These are phyloP conservation scores for Anthopleura xanthogrammica DNA, from an alignment of 92 coral and sea anemone species.

Conservation along the genomic window DNA sequence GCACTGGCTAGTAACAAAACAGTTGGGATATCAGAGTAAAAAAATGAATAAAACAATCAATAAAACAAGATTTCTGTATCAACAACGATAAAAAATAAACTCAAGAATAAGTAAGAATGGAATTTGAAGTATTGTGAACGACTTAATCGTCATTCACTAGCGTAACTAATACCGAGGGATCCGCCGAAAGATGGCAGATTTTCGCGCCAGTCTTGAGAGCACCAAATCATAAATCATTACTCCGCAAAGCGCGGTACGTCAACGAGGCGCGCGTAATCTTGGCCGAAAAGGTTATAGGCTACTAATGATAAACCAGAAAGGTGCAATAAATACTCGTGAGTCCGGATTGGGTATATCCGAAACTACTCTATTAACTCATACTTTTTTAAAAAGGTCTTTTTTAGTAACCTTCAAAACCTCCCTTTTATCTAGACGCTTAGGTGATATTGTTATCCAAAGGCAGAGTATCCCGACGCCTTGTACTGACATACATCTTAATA, in stretches of 20 bases:
- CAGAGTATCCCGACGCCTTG: no score
- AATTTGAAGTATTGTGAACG: neutral
- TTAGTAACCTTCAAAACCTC: neutral
- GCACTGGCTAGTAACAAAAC: neutral
- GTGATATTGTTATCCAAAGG: no score
- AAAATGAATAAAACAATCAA: neutral
- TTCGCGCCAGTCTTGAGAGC: constrained; percentile 17
- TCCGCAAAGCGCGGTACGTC: constrained; percentile 35
- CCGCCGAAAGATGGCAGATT: neutral
- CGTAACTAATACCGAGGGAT: neutral
- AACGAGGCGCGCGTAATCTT: constrained; percentile 20
- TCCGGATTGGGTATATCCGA: neutral
- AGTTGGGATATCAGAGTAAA: no score
- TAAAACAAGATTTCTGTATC: neutral
- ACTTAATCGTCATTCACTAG: neutral
- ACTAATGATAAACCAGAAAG: constrained; percentile 21
- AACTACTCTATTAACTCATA: neutral
- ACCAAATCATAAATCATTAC: constrained; percentile 66
- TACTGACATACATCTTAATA: no score
- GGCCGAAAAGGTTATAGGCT: constrained; percentile 26
- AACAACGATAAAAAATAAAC: neutral
- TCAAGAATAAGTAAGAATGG: neutral
- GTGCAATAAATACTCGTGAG: constrained; percentile 2
- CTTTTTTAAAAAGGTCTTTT: neutral
- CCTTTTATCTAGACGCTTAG: no score